A percentile compares a stretch with the other conserved stretches of the same genome.
phyloP scores from a whole-genome alignment of 2,113 vertebrate genomes.

The Glaucidium brasilianum region DNA sequence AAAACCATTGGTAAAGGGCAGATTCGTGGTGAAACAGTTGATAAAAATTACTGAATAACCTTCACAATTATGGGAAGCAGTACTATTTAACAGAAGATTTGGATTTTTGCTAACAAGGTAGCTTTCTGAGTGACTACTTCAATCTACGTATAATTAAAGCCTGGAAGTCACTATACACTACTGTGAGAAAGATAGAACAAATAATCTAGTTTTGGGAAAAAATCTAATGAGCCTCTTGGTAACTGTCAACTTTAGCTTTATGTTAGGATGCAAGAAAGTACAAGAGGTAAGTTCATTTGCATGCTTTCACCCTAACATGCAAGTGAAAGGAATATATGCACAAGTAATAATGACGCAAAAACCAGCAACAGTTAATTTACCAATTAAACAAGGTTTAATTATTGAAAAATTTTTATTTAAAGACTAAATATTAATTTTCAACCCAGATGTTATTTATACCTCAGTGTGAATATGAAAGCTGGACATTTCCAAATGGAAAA shows the following conservation, averaged over 20 bases:
- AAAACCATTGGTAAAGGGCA: background rate
- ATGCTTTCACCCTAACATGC: background rate
- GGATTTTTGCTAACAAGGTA: background rate
- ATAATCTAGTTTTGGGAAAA: background rate
- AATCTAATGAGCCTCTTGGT: background rate
- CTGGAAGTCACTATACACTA: background rate
- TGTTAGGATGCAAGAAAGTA: background rate
- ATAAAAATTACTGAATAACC: background rate
- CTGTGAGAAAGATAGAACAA: background rate
- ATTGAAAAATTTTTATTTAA: background rate
- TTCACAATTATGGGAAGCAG: background rate
- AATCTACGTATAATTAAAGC: background rate
- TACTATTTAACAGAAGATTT: background rate
- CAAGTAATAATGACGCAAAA: background rate
- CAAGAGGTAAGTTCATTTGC: background rate
- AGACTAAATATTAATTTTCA: background rate
- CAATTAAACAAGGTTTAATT: conserved; percentile 22
- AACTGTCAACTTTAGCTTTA: background rate
- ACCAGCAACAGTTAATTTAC: background rate
- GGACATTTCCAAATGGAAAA: background rate
- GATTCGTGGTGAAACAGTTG: background rate
- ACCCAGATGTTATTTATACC: conserved; percentile 9
- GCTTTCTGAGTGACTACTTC: background rate
- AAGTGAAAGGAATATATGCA: background rate
- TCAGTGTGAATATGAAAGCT: background rate